Conservation (phyloP, 37 sponge, comb jelly and placozoan genomes). For the Ianthella basta region DNA sequence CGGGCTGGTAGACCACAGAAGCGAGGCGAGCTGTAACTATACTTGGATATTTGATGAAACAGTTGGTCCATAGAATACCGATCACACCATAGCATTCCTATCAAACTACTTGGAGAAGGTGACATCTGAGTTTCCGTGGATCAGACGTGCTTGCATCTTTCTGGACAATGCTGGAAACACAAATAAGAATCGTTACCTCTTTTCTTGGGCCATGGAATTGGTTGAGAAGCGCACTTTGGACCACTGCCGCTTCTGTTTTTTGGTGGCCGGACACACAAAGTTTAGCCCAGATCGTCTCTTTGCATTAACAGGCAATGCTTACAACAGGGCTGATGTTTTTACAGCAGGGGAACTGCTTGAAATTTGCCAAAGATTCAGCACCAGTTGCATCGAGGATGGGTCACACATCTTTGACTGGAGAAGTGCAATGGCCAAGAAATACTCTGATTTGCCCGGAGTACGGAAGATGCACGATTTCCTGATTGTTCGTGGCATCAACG, state of each 20-base stretch:
- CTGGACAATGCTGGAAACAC: conserved; percentile 49
- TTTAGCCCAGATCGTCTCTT: conserved; percentile 64
- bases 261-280: conserved; percentile 64
- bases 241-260: conserved; percentile 32
- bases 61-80: conserved; percentile 51
- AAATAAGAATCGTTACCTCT: conserved; percentile 44
- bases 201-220: conserved; percentile 49
- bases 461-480: conserved; percentile 47
- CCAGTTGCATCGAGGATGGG: conserved; percentile 15
- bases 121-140: conserved; percentile 18
- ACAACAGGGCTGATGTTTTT: conserved; percentile 34
- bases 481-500: background rate
- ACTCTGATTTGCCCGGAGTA: conserved; percentile 38
- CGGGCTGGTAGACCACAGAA: conserved; percentile 38
- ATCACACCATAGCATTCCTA: conserved; percentile 45
- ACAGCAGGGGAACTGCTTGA: conserved; percentile 28
- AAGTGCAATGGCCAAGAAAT: conserved; percentile 26
- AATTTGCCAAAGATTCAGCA: background rate
- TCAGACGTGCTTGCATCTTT: conserved; percentile 40
- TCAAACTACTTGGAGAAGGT: conserved; percentile 15
- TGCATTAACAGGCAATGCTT: conserved; percentile 30
- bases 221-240: conserved; percentile 2
- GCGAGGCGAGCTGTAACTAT: background rate
- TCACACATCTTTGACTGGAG: conserved; percentile 20
- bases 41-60: conserved; percentile 19